Evolutionary conservation across 2,888 invertebrate species (phyloP).

Genomic region (Torymus aiolomorphi): DNA sequence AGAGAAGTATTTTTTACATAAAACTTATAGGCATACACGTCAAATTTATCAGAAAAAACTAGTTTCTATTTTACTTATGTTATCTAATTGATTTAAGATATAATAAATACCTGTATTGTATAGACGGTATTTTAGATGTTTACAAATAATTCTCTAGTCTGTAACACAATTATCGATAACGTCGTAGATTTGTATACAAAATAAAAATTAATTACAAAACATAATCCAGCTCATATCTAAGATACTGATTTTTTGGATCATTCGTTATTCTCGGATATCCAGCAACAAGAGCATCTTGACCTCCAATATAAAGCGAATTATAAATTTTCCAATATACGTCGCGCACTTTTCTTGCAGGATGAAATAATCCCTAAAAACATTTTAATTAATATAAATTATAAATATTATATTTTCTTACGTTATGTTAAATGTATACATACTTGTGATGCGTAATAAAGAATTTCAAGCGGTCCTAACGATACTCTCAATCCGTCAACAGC

Average conservation of each 20-base stretch:
- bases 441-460: slow-evolving; percentile 96
- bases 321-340: slow-evolving; percentile 99
- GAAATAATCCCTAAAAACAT: slow-evolving; percentile 91
- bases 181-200: slow-evolving; percentile 43
- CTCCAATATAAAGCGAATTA: slow-evolving; percentile 99
- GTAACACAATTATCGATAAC: slow-evolving; percentile 16
- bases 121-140: slow-evolving; percentile 49
- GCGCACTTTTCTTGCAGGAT: slow-evolving; percentile 98
- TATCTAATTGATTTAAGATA: slow-evolving; percentile 3
- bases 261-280: slow-evolving; percentile 98
- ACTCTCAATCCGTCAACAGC: slow-evolving; percentile 98
- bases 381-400: slow-evolving; percentile 10
- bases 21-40: not conserved
- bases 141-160: slow-evolving; percentile 28
- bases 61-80: slow-evolving; percentile 10
- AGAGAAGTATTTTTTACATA: too few species aligned
- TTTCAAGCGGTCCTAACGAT: slow-evolving; percentile 96
- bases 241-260: slow-evolving; percentile 95
- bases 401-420: not conserved
- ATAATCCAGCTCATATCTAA: slow-evolving; percentile 96
- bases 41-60: slow-evolving; percentile 2
- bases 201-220: slow-evolving; percentile 80
- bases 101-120: slow-evolving; percentile 42
- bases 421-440: slow-evolving; percentile 75
- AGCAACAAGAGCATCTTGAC: slow-evolving; percentile 97